phyloP scores from a whole-genome alignment of 2,113 vertebrate species.

The Tursiops truncatus region DNA sequence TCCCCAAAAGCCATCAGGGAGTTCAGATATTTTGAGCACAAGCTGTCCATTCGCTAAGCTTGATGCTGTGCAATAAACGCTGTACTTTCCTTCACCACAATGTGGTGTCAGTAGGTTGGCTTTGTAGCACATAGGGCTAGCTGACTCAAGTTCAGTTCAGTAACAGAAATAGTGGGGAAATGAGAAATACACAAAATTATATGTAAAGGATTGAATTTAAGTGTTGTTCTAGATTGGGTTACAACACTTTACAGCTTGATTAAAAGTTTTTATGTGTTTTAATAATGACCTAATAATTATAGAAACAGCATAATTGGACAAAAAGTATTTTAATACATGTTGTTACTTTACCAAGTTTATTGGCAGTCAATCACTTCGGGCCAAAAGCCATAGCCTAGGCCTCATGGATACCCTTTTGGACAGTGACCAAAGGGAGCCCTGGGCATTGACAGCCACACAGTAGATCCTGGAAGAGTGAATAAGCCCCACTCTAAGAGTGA shows the following conservation, averaged over 20 bases:
- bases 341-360: neutral
- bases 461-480: neutral
- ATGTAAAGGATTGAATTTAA: neutral
- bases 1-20: neutral
- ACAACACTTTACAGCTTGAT: neutral
- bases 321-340: neutral
- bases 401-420: fast-evolving
- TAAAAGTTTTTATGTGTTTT: neutral
- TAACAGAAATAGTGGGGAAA: neutral
- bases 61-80: fast-evolving
- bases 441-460: too few species aligned
- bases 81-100: neutral
- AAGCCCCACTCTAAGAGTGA: fast-evolving
- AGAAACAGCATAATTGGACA: neutral
- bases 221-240: neutral
- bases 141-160: neutral
- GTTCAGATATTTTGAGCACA: neutral
- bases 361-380: neutral
- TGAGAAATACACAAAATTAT: neutral
- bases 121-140: neutral
- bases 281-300: neutral
- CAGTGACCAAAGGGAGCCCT: neutral
- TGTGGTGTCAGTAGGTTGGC: fast-evolving
- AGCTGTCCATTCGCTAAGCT: neutral
- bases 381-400: neutral